Evolutionary conservation across 1,140 invertebrate genomes (phyloP).

Genomic region (Anadara kagoshimensis): DNA sequence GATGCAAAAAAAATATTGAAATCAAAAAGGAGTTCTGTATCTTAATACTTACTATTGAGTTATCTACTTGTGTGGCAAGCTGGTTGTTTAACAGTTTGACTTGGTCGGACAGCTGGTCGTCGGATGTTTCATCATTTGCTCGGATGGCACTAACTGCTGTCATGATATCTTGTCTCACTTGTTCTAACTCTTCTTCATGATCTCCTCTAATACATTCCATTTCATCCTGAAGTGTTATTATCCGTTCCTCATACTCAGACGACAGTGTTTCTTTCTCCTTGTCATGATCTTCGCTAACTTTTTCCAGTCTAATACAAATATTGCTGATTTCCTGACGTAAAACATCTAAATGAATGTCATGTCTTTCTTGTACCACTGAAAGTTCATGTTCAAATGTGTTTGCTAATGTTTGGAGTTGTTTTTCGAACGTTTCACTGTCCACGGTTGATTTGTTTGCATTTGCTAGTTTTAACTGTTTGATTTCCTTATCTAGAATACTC

Average conservation of each 20-base stretch:
- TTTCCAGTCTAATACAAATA: constrained; percentile 55
- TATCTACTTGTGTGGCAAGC: constrained; percentile 52
- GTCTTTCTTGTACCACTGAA: constrained; percentile 56
- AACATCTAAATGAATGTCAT: constrained; percentile 62
- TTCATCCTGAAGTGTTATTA: constrained; percentile 58
- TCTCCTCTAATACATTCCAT: constrained; percentile 53
- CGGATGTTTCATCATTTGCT: constrained; percentile 62
- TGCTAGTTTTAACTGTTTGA: constrained; percentile 50
- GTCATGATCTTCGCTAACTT: constrained; percentile 57
- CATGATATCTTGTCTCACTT: constrained; percentile 65
- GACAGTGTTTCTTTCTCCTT: constrained; percentile 52
- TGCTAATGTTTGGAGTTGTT: constrained; percentile 58
- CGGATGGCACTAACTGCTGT: constrained; percentile 67
- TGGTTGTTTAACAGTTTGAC: constrained; percentile 54
- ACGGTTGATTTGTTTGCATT: too few relatives aligned
- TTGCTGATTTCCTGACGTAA: constrained; percentile 59
- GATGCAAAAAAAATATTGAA: too few relatives aligned
- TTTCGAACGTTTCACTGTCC: constrained; percentile 50
- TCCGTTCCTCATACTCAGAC: constrained; percentile 59
- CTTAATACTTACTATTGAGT: constrained; percentile 47
- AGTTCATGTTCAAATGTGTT: constrained; percentile 61
- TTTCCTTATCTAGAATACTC: constrained; percentile 55
- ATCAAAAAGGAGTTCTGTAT: too few relatives aligned
- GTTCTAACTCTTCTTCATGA: constrained; percentile 66
- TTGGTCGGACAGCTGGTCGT: too few relatives aligned